phyloP scores from a whole-genome alignment of 2,888 invertebrate species.

The Andrena flavipes region DNA sequence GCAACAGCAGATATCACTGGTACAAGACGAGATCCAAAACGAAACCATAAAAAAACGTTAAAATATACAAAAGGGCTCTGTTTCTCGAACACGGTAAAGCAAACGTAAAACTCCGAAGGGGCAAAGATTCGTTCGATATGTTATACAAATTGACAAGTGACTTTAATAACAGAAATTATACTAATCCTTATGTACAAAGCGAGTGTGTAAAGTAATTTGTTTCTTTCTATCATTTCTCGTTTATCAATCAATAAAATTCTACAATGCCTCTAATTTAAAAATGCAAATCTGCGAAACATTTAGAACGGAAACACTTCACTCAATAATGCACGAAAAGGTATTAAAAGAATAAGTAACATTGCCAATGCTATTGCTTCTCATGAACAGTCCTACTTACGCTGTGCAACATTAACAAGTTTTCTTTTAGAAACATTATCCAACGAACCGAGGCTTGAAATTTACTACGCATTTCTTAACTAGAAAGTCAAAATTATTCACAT shows the following conservation, averaged over 20 bases:
- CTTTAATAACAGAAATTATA: conserved; percentile 18
- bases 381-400: conserved; percentile 43
- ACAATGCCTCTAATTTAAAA: conserved; percentile 36
- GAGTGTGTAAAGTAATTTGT: neutral
- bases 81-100: neutral
- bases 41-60: conserved; percentile 3
- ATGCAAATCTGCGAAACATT: conserved; percentile 30
- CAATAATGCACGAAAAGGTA: conserved; percentile 20
- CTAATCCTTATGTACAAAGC: conserved; percentile 4
- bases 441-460: neutral
- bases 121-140: conserved; percentile 1
- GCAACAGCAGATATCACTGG: conserved; percentile 67
- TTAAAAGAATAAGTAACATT: conserved; percentile 14
- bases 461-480: neutral
- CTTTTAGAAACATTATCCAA: neutral
- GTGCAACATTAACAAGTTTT: conserved; percentile 37
- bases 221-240: neutral
- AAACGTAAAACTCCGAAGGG: conserved; percentile 20
- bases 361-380: conserved; percentile 70
- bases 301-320: conserved; percentile 41
- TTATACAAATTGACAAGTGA: neutral
- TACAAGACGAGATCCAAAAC: conserved; percentile 36
- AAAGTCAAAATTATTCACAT: neutral
- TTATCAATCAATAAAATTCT: conserved; percentile 3
- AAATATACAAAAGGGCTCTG: neutral